Evolutionary conservation across 2,113 vertebrate genomes (phyloP).

Genomic region (Bothrops jararaca): DNA sequence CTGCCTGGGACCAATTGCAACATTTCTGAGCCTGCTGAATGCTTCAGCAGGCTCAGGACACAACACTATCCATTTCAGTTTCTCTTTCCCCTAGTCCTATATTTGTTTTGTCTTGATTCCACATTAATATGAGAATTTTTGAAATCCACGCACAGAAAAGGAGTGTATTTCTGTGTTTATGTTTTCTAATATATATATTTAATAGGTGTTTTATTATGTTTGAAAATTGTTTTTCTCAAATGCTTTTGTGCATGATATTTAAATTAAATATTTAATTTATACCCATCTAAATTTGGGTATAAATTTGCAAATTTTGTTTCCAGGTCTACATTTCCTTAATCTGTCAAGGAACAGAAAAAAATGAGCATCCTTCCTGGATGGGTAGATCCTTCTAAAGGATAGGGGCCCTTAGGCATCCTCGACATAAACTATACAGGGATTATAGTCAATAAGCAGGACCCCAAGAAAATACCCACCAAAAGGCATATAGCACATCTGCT

Average conservation of each 20-base stretch:
- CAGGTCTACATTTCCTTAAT: not conserved
- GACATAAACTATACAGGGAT: not conserved
- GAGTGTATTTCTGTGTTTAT: not conserved
- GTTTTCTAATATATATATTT: not conserved
- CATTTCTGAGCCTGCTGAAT: no score
- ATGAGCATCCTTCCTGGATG: not conserved
- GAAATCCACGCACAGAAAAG: not conserved
- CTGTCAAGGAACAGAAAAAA: not conserved
- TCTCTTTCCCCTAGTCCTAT: not conserved
- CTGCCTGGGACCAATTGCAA: no score
- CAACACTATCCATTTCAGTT: not conserved
- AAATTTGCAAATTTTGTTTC: not conserved
- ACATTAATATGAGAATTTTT: not conserved
- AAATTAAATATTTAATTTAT: not conserved
- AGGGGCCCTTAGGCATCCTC: not conserved
- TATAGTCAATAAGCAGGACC: not conserved
- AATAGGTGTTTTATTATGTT: not conserved
- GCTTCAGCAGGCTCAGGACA: no score
- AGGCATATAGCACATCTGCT: not conserved
- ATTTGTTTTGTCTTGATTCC: not conserved
- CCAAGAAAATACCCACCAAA: not conserved
- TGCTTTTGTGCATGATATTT: not conserved
- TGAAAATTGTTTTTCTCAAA: not conserved
- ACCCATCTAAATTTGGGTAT: no score
- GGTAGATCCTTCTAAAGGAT: not conserved